Evolutionary conservation across 2,797 vertebrate genomes (phyloP).

Genomic region (Pseudochirops cupreus): DNA sequence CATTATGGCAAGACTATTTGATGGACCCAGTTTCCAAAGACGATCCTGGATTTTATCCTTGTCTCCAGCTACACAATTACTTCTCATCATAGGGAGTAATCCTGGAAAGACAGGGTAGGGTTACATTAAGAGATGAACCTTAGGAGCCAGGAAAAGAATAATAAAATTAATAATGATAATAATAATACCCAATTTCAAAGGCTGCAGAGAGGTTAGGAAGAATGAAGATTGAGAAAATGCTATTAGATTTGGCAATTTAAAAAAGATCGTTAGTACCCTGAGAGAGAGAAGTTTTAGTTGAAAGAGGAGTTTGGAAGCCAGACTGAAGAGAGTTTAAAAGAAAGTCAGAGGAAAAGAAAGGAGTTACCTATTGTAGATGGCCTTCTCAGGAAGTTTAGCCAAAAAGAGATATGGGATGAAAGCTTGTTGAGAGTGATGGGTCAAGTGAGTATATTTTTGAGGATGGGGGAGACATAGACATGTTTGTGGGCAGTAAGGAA

Average conservation of each 20-base stretch:
- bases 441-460: neutral
- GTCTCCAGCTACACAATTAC: neutral
- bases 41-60: neutral
- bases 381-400: neutral
- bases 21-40: neutral
- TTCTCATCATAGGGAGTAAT: neutral
- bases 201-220: neutral
- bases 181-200: neutral
- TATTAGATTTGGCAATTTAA: neutral
- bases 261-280: neutral
- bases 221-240: neutral
- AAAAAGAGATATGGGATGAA: neutral
- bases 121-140: neutral
- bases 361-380: neutral
- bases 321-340: neutral
- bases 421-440: neutral
- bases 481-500: neutral
- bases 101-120: neutral
- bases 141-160: neutral
- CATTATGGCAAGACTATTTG: neutral
- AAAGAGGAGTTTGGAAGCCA: neutral
- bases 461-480: neutral
- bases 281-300: neutral
- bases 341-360: neutral
- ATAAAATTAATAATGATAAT: neutral